Evolutionary conservation across 2,888 invertebrate species (phyloP), one percentile per base, ranked within the genome.

Genomic region (Lumbricus terrestris): DNA sequence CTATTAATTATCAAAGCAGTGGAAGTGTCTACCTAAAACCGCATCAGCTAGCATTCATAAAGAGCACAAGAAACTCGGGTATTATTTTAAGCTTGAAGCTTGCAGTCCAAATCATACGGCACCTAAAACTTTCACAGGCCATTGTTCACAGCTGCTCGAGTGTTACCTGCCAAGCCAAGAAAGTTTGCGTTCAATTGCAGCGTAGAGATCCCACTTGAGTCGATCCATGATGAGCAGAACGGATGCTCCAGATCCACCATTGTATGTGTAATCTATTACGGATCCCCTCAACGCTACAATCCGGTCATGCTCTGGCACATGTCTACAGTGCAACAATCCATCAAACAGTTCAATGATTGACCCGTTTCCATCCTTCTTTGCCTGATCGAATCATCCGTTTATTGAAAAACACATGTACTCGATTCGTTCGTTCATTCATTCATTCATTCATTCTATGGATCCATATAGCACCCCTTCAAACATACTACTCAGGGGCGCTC

Each of bases 191-290:
- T 96, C 96, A 33, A 97, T 95, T 6, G 97, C 98, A 90, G 97
- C 96, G 95, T 97, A 97, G 90, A 98, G 95, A 95, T 98, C 98
- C 89, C 97, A 95, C 91, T 96, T 96, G 94, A 97, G 96, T 13
- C 97, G 95, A 90, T 96, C 97, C 95, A 97, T 97, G 88, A 98
- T 96, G n/a, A 98, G 96, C 90, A 97, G 96, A 91, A 98, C 98
- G 69, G 97, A 97, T 0, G 97, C 96, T 69, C 93, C 93, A 89
- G 96, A 96, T 0, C 96, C 96, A n/a, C 96, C 96, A 37, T 95
- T 95, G 93, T 97, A 97, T 38, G 96, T 96, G 93, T 97, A 96
- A 95, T 97, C 97, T 91, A 98, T 97, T 23, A 98, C 96, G 0
- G 97, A 97, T 15, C 97, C 98, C 90, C 96, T 95, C 88, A 97